phyloP scores from a whole-genome alignment of 2,888 invertebrate species.

The Macropis europaea region DNA sequence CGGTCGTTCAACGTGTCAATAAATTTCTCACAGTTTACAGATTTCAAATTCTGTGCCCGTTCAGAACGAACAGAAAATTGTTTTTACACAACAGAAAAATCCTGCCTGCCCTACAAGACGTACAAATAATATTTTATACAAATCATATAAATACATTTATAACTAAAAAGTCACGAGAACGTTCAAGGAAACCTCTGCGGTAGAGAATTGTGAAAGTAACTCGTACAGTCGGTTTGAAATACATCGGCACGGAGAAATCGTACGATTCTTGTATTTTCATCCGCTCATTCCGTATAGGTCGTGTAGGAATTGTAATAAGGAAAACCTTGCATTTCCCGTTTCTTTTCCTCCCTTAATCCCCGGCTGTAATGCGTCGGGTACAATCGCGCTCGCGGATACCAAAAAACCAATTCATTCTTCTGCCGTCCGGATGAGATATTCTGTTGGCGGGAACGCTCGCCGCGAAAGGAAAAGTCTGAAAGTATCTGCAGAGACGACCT shows the following conservation, averaged over 20 bases:
- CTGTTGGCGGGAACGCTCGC: slow-evolving; percentile 4
- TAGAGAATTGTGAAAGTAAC: no score
- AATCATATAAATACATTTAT: no score
- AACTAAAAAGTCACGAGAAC: no score
- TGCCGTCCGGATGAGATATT: slow-evolving; percentile 25
- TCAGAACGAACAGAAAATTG: no score
- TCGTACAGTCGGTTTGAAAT: background rate
- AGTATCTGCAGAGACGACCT: slow-evolving; percentile 24
- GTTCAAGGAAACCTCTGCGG: no score
- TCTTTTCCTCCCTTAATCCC: background rate
- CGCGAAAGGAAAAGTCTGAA: slow-evolving; percentile 42
- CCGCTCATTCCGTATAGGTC: background rate
- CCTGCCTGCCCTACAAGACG: no score
- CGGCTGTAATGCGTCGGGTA: background rate
- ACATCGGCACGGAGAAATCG: slow-evolving; percentile 3
- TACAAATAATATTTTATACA: no score
- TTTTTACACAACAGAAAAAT: no score
- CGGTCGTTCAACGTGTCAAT: no score
- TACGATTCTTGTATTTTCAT: slow-evolving; percentile 4
- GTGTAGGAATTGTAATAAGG: background rate
- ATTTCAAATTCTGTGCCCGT: no score
- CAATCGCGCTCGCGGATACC: background rate
- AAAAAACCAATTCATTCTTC: slow-evolving; percentile 31
- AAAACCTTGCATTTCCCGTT: background rate
- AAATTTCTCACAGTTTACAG: no score